phyloP scores from a whole-genome alignment of 2,888 invertebrate genomes.

The Choristoneura rosaceana region DNA sequence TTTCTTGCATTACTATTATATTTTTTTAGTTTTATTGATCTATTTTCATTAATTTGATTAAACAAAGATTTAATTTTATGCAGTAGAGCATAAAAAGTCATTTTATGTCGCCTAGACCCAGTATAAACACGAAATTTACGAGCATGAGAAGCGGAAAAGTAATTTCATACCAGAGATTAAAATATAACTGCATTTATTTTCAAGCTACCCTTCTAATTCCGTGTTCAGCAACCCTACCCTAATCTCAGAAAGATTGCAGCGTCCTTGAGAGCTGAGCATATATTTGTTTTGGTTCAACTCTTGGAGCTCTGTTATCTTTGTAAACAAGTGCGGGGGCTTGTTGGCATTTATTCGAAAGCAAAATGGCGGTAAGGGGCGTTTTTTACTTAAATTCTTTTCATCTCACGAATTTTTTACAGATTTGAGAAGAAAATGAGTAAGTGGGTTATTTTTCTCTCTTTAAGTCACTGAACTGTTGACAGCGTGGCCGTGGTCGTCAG shows the following conservation, averaged over 20 bases:
- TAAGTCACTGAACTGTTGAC: too few species aligned
- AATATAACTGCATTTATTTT: not conserved
- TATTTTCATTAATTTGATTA: too few species aligned
- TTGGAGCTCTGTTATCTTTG: slow-evolving; percentile 33
- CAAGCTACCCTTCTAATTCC: not conserved
- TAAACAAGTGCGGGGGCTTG: slow-evolving; percentile 42
- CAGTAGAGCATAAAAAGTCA: too few species aligned
- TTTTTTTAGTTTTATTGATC: too few species aligned
- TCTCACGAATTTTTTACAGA: not conserved
- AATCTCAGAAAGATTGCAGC: slow-evolving; percentile 32
- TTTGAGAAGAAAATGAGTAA: not conserved
- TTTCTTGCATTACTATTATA: too few species aligned
- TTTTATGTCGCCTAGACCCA: too few species aligned
- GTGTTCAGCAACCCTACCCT: slow-evolving; percentile 23
- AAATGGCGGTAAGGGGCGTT: slow-evolving; percentile 27
- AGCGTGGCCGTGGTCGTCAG: too few species aligned
- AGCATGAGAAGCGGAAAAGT: too few species aligned
- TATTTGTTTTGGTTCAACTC: slow-evolving; percentile 36
- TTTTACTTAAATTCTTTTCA: not conserved
- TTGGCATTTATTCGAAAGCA: slow-evolving; percentile 2
- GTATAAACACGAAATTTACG: too few species aligned
- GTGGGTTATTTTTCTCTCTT: too few species aligned
- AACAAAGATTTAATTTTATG: too few species aligned
- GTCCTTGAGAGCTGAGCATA: slow-evolving; percentile 40
- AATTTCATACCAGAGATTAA: not conserved